Percentiles rank a stretch among this genome's conserved stretches.
These are phyloP conservation scores for Cariama cristata DNA, from an alignment of 2,113 vertebrate genomes.

Conservation along the genomic window DNA sequence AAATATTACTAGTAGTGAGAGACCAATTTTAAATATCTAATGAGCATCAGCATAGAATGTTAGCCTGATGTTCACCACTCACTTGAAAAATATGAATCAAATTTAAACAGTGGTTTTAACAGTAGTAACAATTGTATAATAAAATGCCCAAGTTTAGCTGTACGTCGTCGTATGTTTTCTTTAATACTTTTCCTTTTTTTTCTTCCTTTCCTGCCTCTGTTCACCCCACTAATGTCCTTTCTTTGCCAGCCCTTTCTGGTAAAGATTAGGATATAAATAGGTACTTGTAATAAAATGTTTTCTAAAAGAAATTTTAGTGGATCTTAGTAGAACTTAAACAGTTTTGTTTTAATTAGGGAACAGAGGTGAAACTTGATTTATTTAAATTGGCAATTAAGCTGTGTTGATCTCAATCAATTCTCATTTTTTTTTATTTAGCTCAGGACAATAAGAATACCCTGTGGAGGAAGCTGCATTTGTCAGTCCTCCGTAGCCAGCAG, in stretches of 20 bases:
- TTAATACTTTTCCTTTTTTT: not conserved
- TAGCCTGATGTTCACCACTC: not conserved
- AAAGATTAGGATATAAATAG: not conserved
- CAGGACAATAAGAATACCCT: not conserved
- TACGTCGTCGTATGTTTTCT: not conserved
- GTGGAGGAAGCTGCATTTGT: not conserved
- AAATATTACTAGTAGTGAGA: not conserved
- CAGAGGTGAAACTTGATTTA: not conserved
- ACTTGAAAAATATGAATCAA: not conserved
- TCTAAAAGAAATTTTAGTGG: not conserved
- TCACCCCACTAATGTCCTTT: not conserved
- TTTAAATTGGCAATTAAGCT: not conserved
- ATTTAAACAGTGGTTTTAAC: not conserved
- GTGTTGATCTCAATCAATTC: not conserved
- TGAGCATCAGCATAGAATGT: not conserved
- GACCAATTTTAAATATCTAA: not conserved
- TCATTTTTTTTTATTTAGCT: not conserved
- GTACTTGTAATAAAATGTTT: not conserved
- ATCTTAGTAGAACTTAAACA: not conserved
- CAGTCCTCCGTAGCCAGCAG: fast-evolving
- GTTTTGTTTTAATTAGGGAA: not conserved
- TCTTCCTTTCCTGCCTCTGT: not conserved
- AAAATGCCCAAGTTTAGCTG: not conserved
- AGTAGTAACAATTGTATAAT: not conserved
- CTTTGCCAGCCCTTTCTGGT: not conserved